These are phyloP conservation scores for Ceratina australensis DNA, from an alignment of 1,140 invertebrate species.

Conservation along the genomic window DNA sequence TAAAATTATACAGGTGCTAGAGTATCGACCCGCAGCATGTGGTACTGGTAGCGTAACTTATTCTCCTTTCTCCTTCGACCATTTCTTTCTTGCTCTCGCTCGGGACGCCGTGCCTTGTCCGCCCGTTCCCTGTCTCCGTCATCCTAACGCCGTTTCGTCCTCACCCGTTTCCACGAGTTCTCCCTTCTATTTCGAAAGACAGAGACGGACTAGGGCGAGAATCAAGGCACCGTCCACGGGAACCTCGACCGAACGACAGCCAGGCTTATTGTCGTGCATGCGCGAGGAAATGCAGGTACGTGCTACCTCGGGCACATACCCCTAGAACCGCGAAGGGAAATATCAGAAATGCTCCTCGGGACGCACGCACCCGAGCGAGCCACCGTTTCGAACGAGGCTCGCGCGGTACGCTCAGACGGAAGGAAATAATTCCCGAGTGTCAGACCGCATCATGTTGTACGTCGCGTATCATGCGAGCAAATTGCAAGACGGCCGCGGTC, in stretches of 20 bases:
- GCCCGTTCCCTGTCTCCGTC: conserved; percentile 28
- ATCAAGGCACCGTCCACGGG: conserved; percentile 35
- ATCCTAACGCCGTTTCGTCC: conserved; percentile 2
- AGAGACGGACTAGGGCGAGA: conserved; percentile 25
- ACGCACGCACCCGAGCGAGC: neutral
- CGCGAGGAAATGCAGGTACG: conserved; percentile 51
- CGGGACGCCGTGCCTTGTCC: conserved; percentile 6
- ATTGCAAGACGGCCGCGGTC: neutral
- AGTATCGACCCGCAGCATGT: conserved; percentile 72
- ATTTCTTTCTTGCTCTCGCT: conserved; percentile 33
- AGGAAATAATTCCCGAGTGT: neutral
- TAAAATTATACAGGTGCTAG: conserved; percentile 58
- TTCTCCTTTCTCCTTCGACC: conserved; percentile 55
- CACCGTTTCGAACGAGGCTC: neutral
- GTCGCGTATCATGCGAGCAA: neutral
- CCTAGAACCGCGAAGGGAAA: neutral
- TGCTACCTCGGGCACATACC: neutral
- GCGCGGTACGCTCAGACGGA: neutral
- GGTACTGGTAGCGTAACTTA: conserved; percentile 29
- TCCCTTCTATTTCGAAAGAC: conserved; percentile 16
- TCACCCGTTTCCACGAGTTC: conserved; percentile 14
- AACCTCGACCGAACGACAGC: conserved; percentile 33
- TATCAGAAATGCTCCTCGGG: neutral
- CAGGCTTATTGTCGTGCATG: conserved; percentile 61
- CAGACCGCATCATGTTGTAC: neutral